phyloP scores from a whole-genome alignment of 1,140 invertebrate species.

The Ceratina australensis region DNA sequence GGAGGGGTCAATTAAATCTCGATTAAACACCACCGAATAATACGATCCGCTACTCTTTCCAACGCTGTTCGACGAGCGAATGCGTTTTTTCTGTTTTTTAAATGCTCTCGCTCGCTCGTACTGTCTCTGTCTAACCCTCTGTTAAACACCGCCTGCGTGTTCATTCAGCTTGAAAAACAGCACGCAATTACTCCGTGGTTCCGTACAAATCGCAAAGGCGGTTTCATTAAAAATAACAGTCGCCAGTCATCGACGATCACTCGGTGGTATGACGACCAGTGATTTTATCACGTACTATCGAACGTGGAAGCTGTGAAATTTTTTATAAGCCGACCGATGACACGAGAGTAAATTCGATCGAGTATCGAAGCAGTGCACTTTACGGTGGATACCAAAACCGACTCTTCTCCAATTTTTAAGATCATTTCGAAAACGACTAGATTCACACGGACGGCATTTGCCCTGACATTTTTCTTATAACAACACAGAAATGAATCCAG shows the following conservation, averaged over 20 bases:
- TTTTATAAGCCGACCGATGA: not conserved
- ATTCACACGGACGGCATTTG: too few relatives aligned
- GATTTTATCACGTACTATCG: not conserved
- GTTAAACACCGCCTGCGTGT: slow-evolving; percentile 46
- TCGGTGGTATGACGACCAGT: not conserved
- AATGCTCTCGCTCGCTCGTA: not conserved
- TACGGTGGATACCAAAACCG: not conserved
- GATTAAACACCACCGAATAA: slow-evolving; percentile 69
- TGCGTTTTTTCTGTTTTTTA: slow-evolving; percentile 33
- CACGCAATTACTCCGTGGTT: slow-evolving; percentile 50
- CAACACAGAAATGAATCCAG: slow-evolving; percentile 4
- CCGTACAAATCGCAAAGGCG: slow-evolving; percentile 48
- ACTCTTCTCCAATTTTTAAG: not conserved
- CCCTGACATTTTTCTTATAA: not conserved
- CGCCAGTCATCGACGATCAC: slow-evolving; percentile 29
- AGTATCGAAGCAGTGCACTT: slow-evolving; percentile 4
- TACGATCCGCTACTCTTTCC: slow-evolving; percentile 64
- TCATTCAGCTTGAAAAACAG: slow-evolving; percentile 55
- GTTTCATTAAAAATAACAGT: slow-evolving; percentile 59
- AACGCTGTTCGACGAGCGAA: slow-evolving; percentile 45
- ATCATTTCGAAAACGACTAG: not conserved
- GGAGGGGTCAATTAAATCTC: slow-evolving; percentile 72
- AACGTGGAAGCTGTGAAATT: not conserved
- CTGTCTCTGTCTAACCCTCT: not conserved
- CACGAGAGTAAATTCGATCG: not conserved